Evolutionary conservation across 2,797 vertebrate genomes (phyloP).

Genomic region (Brotula barbata): DNA sequence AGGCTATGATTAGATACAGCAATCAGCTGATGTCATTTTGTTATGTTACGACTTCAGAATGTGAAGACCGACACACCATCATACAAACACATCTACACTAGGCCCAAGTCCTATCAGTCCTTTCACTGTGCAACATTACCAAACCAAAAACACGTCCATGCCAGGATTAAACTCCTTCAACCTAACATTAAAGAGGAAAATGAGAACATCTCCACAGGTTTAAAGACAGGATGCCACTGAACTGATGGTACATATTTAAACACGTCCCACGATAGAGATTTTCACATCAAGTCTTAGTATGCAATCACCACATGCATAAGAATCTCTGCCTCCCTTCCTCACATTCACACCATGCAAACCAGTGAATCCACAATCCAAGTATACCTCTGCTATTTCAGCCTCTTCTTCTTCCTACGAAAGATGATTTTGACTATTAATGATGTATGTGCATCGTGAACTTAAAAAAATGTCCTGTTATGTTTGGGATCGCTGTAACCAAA

Average conservation of each 20-base stretch:
- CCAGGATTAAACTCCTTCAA: constrained; percentile 26
- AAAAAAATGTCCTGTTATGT: constrained; percentile 1
- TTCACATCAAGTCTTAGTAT: too few species aligned
- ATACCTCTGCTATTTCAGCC: constrained; percentile 77
- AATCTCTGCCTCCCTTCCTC: not conserved
- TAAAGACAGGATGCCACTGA: constrained; percentile 7
- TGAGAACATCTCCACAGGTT: constrained; percentile 15
- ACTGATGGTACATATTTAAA: too few species aligned
- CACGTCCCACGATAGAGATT: too few species aligned
- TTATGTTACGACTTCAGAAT: constrained; percentile 2
- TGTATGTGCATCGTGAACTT: constrained; percentile 2
- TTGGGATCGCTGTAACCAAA: constrained; percentile 11
- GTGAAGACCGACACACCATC: not conserved
- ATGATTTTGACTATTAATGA: constrained; percentile 45
- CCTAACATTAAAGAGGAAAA: constrained; percentile 20
- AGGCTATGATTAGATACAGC: constrained; percentile 23
- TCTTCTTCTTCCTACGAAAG: constrained; percentile 77
- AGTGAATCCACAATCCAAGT: constrained; percentile 25
- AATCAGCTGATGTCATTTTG: constrained; percentile 17
- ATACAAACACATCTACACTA: constrained; percentile 11
- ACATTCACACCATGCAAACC: constrained; percentile 55
- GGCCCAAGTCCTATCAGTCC: constrained; percentile 30
- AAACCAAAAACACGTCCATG: constrained; percentile 31
- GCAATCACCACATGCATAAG: constrained; percentile 5
- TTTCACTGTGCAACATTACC: constrained; percentile 20